Conservation (phyloP, 1,140 invertebrate species). For the Fopius arisanus region DNA sequence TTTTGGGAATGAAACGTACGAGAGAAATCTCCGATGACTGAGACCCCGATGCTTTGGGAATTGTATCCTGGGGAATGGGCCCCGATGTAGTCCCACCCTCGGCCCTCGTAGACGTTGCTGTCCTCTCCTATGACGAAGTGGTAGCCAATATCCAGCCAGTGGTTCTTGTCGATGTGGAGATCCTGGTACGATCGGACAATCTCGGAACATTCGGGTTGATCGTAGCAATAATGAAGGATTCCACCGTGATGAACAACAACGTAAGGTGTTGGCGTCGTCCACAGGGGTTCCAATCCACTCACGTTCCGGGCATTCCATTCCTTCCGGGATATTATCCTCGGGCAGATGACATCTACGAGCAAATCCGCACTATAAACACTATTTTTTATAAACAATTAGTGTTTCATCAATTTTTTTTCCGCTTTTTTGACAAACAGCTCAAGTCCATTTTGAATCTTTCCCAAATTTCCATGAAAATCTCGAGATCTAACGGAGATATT, state of each 20-base stretch:
- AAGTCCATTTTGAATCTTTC: too few species aligned
- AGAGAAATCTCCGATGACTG: slow-evolving; percentile 65
- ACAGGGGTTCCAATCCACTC: slow-evolving; percentile 28
- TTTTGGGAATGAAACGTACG: too few species aligned
- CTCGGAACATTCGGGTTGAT: slow-evolving; percentile 47
- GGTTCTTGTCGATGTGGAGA: slow-evolving; percentile 66
- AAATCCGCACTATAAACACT: too few species aligned
- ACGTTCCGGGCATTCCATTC: slow-evolving; percentile 73
- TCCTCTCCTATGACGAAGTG: slow-evolving; percentile 74
- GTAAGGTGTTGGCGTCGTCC: slow-evolving; percentile 42
- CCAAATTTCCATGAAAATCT: too few species aligned
- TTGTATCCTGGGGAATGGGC: slow-evolving; percentile 76
- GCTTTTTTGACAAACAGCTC: too few species aligned
- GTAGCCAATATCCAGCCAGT: slow-evolving; percentile 76
- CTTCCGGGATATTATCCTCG: slow-evolving; percentile 55
- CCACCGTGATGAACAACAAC: slow-evolving; percentile 56
- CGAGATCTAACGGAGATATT: too few species aligned
- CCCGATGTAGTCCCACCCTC: slow-evolving; percentile 74
- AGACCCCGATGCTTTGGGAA: slow-evolving; percentile 71
- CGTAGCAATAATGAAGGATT: slow-evolving; percentile 46
- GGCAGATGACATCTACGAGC: slow-evolving; percentile 35
- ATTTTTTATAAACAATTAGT: too few species aligned
- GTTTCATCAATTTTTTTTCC: too few species aligned
- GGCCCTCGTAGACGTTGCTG: slow-evolving; percentile 73
- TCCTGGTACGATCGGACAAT: slow-evolving; percentile 65